Percentiles rank a stretch among this genome's conserved stretches.
These are phyloP conservation scores for Harpegnathos saltator DNA, from an alignment of 1,140 invertebrate species.

Conservation along the genomic window DNA sequence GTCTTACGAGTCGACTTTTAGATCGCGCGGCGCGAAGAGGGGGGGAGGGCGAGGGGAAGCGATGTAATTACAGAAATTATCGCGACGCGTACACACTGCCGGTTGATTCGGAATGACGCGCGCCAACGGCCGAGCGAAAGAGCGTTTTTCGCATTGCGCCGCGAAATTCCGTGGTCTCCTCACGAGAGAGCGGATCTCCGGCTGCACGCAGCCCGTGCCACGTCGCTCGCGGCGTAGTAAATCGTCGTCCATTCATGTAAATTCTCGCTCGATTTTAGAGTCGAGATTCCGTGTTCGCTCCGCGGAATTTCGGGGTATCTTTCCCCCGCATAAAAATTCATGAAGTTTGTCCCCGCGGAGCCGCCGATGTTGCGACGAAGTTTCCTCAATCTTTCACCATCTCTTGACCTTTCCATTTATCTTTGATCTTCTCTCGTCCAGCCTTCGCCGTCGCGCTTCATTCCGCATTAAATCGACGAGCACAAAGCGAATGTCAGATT, in stretches of 20 bases:
- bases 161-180: constrained; percentile 3
- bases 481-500: background rate
- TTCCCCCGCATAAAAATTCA: constrained; percentile 53
- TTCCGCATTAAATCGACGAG: background rate
- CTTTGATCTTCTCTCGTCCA: background rate
- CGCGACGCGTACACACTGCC: constrained; percentile 17
- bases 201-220: too few species aligned
- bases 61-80: constrained; percentile 70
- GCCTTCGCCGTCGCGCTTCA: background rate
- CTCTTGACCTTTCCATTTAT: constrained; percentile 2
- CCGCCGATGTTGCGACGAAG: constrained; percentile 21
- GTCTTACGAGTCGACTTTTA: constrained; percentile 56
- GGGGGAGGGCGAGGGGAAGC: constrained; percentile 24
- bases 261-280: constrained; percentile 35
- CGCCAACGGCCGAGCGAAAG: background rate
- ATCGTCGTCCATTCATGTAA: constrained; percentile 50
- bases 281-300: constrained; percentile 19
- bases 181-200: background rate
- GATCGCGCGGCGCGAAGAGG: constrained; percentile 42
- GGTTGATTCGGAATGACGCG: constrained; percentile 20
- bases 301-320: constrained; percentile 33
- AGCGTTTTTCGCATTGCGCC: constrained; percentile 28
- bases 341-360: constrained; percentile 43
- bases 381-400: constrained; percentile 23
- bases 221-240: constrained; percentile 5